Evolutionary conservation across 2,113 vertebrate genomes (phyloP).

Genomic region (Colinus virginianus): DNA sequence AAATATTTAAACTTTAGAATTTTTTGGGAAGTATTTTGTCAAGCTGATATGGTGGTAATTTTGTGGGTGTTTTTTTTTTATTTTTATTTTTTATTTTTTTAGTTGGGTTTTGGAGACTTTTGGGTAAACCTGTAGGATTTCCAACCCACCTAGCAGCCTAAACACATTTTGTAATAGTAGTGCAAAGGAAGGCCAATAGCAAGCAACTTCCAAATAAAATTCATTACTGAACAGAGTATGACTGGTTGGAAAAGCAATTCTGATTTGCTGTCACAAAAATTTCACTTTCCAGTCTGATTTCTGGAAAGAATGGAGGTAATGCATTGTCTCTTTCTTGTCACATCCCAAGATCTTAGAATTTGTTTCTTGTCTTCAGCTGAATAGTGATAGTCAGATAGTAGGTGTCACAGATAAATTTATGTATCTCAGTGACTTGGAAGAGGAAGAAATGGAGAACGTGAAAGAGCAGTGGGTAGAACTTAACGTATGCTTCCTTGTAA

Average conservation of each 20-base stretch:
- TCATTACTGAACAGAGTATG: background rate
- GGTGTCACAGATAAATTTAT: background rate
- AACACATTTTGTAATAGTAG: background rate
- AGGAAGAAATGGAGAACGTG: background rate
- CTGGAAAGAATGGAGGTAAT: background rate
- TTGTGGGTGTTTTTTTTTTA: background rate
- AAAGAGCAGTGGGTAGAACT: background rate
- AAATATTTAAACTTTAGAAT: constrained; percentile 11
- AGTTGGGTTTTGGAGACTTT: background rate
- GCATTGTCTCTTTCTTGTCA: background rate
- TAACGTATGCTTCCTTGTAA: background rate
- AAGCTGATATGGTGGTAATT: background rate
- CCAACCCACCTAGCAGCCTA: background rate
- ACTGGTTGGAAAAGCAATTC: background rate
- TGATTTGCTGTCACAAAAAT: background rate
- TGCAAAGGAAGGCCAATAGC: background rate
- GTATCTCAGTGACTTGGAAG: background rate
- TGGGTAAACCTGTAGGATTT: background rate
- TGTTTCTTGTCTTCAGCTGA: background rate
- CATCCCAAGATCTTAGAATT: background rate
- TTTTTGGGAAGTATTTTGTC: background rate
- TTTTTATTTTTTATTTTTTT: background rate
- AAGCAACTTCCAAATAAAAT: background rate
- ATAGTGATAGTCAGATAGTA: background rate
- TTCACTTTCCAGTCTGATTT: background rate